Conservation (phyloP, 35 echinoderm and acorn worm species). For the Apostichopus californicus region DNA sequence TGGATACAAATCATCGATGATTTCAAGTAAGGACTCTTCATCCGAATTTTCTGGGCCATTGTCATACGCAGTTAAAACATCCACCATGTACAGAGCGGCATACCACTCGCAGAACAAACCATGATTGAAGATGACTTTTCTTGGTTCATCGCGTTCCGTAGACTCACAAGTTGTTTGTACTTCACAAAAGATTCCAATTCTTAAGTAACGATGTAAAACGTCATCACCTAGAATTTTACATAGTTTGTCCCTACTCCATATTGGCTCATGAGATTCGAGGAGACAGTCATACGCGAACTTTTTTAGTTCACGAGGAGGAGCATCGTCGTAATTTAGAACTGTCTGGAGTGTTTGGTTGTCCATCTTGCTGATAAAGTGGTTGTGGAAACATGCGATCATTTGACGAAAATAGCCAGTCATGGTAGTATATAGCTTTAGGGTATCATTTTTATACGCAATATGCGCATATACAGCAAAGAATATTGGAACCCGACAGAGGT, state of each 20-base stretch:
- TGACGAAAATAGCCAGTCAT: background rate
- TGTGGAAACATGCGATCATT: background rate
- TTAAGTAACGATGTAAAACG: background rate
- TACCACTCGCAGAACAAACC: background rate
- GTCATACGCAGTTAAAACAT: background rate
- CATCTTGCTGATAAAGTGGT: background rate
- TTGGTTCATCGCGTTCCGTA: background rate
- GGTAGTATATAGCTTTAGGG: background rate
- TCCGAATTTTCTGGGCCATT: background rate
- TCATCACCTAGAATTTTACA: background rate
- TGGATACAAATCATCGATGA: background rate
- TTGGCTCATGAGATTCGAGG: background rate
- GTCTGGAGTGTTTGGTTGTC: background rate
- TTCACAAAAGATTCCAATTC: background rate
- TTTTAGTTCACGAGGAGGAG: background rate
- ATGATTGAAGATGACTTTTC: background rate
- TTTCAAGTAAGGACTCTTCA: background rate
- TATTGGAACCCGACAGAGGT: background rate
- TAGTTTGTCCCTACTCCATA: background rate
- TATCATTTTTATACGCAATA: background rate
- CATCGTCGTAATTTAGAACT: background rate
- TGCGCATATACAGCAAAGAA: slow-evolving; percentile 6
- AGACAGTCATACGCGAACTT: background rate
- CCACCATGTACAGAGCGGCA: background rate
- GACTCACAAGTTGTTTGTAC: background rate